Evolutionary conservation across 2,797 vertebrate species (phyloP).

Genomic region (Cephalopachus bancanus): DNA sequence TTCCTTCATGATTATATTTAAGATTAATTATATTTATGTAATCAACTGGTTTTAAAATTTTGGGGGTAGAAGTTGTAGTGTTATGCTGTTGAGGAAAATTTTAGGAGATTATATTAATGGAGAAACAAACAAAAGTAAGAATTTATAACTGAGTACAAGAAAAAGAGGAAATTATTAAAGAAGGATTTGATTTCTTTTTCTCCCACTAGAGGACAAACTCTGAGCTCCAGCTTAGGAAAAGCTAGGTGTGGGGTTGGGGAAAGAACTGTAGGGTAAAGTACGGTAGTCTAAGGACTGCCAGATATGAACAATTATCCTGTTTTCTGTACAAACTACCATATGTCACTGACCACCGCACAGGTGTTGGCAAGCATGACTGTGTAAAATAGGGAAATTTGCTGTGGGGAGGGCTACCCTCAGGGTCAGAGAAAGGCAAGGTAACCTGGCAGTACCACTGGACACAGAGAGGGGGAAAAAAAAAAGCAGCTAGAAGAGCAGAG

Average conservation of each 20-base stretch:
- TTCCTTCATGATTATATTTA: neutral
- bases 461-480: neutral
- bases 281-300: neutral
- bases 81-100: neutral
- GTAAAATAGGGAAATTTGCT: neutral
- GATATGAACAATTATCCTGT: neutral
- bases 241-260: neutral
- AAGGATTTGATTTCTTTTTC: neutral
- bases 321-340: neutral
- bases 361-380: neutral
- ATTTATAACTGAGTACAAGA: neutral
- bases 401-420: neutral
- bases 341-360: neutral
- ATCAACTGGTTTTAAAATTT: conserved; percentile 19
- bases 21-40: conserved; percentile 12
- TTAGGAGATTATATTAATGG: neutral
- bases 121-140: neutral
- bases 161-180: neutral
- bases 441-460: rapidly evolving
- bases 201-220: neutral
- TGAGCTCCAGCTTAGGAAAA: neutral
- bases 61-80: neutral
- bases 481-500: neutral
- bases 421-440: neutral
- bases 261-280: rapidly evolving